These are phyloP conservation scores for Drosophila recens DNA, from an alignment of 2,888 invertebrate genomes.

Conservation along the genomic window DNA sequence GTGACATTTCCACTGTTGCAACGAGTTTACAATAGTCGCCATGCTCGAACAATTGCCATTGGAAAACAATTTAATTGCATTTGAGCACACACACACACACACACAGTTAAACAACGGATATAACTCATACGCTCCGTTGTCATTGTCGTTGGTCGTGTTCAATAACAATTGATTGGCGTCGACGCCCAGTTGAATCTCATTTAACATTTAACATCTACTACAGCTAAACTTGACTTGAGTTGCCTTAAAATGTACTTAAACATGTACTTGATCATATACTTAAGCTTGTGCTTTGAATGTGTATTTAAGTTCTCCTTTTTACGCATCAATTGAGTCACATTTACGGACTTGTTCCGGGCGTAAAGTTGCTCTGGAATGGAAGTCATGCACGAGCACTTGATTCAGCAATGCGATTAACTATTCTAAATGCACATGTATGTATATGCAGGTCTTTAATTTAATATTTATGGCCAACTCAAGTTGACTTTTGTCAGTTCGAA, in stretches of 20 bases:
- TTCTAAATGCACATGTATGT: too few relatives aligned
- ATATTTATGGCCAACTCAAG: not conserved
- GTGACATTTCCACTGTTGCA: conserved; percentile 26
- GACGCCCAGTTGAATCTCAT: not conserved
- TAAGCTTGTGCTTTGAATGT: not conserved
- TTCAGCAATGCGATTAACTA: too few relatives aligned
- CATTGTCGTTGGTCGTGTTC: not conserved
- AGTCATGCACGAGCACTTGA: not conserved
- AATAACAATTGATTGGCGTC: not conserved
- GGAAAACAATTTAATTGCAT: conserved; percentile 48
- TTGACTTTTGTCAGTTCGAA: not conserved
- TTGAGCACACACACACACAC: not conserved
- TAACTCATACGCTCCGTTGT: conserved; percentile 7
- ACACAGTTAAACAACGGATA: conserved; percentile 19
- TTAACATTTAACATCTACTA: conserved; percentile 1
- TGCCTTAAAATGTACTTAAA: not conserved
- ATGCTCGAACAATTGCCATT: not conserved
- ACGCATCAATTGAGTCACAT: not conserved
- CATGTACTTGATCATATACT: not conserved
- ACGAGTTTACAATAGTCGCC: not conserved
- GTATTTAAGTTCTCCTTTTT: not conserved
- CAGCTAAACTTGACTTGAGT: not conserved
- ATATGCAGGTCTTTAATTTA: not conserved
- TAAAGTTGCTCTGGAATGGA: not conserved
- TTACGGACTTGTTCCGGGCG: not conserved